Conservation (phyloP, 2,888 invertebrate species). For the Cylindroiulus punctatus region DNA sequence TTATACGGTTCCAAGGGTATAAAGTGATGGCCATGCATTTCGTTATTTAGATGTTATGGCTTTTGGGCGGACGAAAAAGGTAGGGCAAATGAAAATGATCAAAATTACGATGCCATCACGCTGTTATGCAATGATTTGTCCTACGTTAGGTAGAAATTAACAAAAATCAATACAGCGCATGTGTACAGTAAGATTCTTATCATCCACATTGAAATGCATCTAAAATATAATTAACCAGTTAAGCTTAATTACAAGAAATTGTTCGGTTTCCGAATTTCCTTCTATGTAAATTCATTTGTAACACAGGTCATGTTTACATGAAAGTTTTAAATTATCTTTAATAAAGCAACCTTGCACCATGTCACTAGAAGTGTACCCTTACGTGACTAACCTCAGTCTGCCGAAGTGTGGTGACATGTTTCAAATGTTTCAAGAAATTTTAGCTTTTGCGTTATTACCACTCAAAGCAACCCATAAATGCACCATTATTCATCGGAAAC, state of each 20-base stretch:
- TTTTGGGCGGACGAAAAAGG: background rate
- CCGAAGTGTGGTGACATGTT: too few species aligned
- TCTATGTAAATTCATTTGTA: conserved; percentile 1
- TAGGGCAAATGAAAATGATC: background rate
- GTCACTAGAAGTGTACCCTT: too few species aligned
- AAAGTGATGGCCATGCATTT: background rate
- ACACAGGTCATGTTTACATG: too few species aligned
- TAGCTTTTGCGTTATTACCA: background rate
- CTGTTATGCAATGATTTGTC: background rate
- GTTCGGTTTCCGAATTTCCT: background rate
- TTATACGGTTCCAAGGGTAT: background rate
- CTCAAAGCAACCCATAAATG: too few species aligned
- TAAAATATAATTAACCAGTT: background rate
- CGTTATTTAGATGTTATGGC: background rate
- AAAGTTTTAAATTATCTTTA: too few species aligned
- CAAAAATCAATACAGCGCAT: background rate
- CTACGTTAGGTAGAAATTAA: background rate
- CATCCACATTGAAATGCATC: background rate
- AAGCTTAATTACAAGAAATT: background rate
- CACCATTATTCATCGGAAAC: too few species aligned
- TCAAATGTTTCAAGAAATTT: too few species aligned
- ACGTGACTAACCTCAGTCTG: too few species aligned
- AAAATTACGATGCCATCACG: conserved; percentile 39
- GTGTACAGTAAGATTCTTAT: background rate
- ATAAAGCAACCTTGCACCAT: too few species aligned